Base-by-base conservation (phyloP, 2,797 vertebrate genomes). In the Crotalus adamanteus region DNA sequence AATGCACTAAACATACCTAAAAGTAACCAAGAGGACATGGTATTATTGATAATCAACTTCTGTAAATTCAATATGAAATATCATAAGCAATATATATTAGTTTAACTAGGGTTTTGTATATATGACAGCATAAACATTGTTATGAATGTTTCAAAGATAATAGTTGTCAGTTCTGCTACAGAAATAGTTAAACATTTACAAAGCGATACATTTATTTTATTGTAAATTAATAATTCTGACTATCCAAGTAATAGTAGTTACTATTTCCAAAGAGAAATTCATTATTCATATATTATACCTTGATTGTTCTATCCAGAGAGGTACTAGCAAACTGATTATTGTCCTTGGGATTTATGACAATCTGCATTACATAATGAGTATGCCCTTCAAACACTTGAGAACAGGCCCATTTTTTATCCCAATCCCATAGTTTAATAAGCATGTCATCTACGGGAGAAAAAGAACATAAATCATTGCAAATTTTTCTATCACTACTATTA, bases 301-400 rank as follows among this genome's bases (percentile, higher is more conserved):
- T 99, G 95, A 99, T 99, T 28, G 99, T 99, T 94, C 99, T 98
- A 96, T 99, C 99, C 96, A 99, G 96, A 73, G 99, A 99, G 0
- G 99, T 99, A 61, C 99, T 99, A 87, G 99, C 99, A 98, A 99
- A 99, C 97, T 99, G 99, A 95, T 99, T 99, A 97, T 99, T 99
- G 96, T 99, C 99, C 96, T 99, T 99, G 3, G 99, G 99, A 96
- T 99, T 99, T 96, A 99, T 99, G 94, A 99, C 99, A 94, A 99
- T 99, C 97, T 99, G 99, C 99, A 99, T 99, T 90, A 99, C 99
- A 0, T 99, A 99, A 96, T 99, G 99, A 55, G 99, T 99, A 95
- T 99, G 99, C 89, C 99, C 99, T 97, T 99, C 99, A 98, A 99
- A 99, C 94, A 99, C 99, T 95, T 99, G 99, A 95, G 99, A 99